These are phyloP conservation scores for Zelostemma sp. DNA, from an alignment of 1,140 invertebrate genomes.

Conservation along the genomic window DNA sequence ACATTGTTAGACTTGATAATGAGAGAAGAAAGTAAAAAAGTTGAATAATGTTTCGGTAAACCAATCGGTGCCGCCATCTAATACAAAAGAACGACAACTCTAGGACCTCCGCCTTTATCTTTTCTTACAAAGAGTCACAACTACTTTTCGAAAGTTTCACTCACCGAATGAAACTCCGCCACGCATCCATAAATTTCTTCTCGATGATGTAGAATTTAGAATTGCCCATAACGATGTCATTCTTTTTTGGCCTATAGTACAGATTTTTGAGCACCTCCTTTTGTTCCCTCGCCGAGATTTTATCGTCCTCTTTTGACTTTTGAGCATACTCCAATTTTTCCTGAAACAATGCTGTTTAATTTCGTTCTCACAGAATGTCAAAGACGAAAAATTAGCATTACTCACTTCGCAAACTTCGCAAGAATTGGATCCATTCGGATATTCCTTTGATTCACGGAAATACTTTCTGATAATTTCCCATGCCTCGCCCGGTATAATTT, in stretches of 20 bases:
- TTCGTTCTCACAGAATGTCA: background rate
- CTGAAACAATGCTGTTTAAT: slow-evolving; percentile 32
- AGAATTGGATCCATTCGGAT: slow-evolving; percentile 49
- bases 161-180: slow-evolving; percentile 65
- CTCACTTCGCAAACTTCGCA: slow-evolving; percentile 70
- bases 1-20: too few relatives aligned
- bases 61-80: too few relatives aligned
- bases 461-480: slow-evolving; percentile 72
- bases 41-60: too few relatives aligned
- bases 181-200: slow-evolving; percentile 60
- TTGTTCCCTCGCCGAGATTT: slow-evolving; percentile 63
- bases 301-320: slow-evolving; percentile 61
- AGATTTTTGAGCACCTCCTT: slow-evolving; percentile 60
- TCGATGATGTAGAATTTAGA: slow-evolving; percentile 58
- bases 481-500: slow-evolving; percentile 67
- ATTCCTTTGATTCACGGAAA: slow-evolving; percentile 72
- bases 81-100: too few relatives aligned
- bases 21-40: too few relatives aligned
- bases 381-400: slow-evolving; percentile 9
- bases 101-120: too few relatives aligned
- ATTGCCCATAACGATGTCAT: slow-evolving; percentile 52
- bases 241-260: slow-evolving; percentile 57
- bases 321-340: slow-evolving; percentile 59
- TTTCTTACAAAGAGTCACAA: too few relatives aligned
- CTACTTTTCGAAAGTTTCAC: slow-evolving; percentile 30